Percentiles rank a stretch among this genome's conserved stretches.
Conservation (phyloP, 2,797 vertebrate genomes). For the Alauda arvensis region DNA sequence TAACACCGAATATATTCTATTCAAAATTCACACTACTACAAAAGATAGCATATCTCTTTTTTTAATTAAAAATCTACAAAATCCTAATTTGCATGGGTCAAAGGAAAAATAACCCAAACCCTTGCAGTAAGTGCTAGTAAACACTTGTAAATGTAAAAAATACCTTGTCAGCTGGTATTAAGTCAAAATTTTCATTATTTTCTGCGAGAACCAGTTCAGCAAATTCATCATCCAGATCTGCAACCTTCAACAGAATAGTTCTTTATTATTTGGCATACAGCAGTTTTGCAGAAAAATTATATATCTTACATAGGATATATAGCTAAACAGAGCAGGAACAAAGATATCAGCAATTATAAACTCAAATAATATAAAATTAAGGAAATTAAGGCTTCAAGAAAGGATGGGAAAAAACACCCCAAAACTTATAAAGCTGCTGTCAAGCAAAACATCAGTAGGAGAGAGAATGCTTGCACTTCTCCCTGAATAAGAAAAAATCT, state of each 20-base stretch:
- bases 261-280: not conserved
- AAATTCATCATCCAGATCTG: conserved; percentile 95
- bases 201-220: conserved; percentile 86
- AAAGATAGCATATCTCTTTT: too few relatives aligned
- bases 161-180: conserved; percentile 82
- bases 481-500: not conserved
- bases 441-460: not conserved
- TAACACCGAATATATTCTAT: not conserved
- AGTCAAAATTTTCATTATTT: conserved; percentile 85
- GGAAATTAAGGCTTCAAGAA: not conserved
- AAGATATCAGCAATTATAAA: not conserved
- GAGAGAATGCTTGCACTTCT: not conserved
- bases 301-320: not conserved
- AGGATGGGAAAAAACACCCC: not conserved
- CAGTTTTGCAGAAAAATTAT: not conserved
- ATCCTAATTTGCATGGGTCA: not conserved
- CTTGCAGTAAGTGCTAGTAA: not conserved
- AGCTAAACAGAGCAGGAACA: not conserved
- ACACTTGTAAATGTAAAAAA: not conserved
- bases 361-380: not conserved
- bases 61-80: not conserved
- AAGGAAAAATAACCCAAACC: not conserved
- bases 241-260: conserved; percentile 75
- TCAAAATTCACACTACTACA: not conserved
- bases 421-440: not conserved